Evolutionary conservation across 2,797 vertebrate genomes (phyloP).

Genomic region (Macropus fuliginosus): DNA sequence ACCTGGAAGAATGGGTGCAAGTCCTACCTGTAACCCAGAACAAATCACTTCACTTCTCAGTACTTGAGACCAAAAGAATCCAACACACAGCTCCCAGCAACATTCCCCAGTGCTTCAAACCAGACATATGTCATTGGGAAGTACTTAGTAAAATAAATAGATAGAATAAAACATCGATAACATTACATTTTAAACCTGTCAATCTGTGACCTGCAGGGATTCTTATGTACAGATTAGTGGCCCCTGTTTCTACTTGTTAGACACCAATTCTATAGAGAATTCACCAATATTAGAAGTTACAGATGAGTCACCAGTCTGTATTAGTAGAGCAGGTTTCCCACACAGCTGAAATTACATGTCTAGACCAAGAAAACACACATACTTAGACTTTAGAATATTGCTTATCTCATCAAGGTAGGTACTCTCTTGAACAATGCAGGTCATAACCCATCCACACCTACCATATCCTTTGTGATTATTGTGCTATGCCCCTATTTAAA

Average conservation of each 20-base stretch:
- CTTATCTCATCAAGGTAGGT: neutral
- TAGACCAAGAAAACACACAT: neutral
- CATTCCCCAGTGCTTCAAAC: neutral
- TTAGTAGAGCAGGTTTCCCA: neutral
- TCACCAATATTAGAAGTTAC: neutral
- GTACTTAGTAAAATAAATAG: neutral
- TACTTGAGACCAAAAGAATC: neutral
- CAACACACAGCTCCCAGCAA: neutral
- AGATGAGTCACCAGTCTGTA: neutral
- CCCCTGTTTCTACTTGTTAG: neutral
- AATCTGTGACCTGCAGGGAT: neutral
- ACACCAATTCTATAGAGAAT: neutral
- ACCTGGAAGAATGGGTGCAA: neutral
- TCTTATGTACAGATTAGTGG: neutral
- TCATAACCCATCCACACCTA: neutral
- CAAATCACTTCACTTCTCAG: neutral
- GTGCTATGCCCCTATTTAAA: neutral
- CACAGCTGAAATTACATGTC: neutral
- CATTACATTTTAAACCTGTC: neutral
- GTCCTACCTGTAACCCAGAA: neutral
- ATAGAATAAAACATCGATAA: neutral
- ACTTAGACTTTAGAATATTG: neutral
- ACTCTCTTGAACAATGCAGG: neutral
- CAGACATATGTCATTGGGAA: neutral
- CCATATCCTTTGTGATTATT: neutral